These are phyloP conservation scores for Hemibagrus guttatus DNA, from an alignment of 2,797 vertebrate species.

Conservation along the genomic window DNA sequence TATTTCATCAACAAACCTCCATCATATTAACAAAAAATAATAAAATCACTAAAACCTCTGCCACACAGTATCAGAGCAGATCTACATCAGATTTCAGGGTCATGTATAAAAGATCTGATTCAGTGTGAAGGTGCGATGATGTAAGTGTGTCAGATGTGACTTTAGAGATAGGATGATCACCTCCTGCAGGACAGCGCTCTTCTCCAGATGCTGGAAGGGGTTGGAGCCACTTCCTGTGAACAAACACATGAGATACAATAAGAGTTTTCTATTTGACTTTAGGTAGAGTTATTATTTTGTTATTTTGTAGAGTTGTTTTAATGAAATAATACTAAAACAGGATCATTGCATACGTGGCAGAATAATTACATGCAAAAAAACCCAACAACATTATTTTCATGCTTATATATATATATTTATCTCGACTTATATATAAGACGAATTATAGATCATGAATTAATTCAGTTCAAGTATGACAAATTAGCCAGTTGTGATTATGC, in stretches of 20 bases:
- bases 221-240: conserved; percentile 91
- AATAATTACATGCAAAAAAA: background rate
- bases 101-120: background rate
- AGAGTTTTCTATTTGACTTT: no score
- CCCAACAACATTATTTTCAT: no score
- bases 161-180: conserved; percentile 65
- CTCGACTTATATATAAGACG: background rate
- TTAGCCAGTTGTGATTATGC: background rate
- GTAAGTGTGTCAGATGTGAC: background rate
- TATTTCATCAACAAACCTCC: background rate
- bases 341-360: background rate
- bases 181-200: conserved; percentile 96
- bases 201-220: conserved; percentile 97
- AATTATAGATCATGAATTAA: background rate
- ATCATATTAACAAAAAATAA: background rate
- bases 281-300: no score
- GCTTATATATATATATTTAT: background rate
- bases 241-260: background rate
- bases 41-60: background rate
- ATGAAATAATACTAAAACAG: no score
- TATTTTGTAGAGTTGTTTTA: no score
- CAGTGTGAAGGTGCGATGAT: background rate
- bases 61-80: background rate
- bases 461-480: background rate
- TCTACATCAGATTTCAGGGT: background rate